Evolutionary conservation across 2,113 vertebrate genomes (phyloP).

Genomic region (Notarius lentiginosus): DNA sequence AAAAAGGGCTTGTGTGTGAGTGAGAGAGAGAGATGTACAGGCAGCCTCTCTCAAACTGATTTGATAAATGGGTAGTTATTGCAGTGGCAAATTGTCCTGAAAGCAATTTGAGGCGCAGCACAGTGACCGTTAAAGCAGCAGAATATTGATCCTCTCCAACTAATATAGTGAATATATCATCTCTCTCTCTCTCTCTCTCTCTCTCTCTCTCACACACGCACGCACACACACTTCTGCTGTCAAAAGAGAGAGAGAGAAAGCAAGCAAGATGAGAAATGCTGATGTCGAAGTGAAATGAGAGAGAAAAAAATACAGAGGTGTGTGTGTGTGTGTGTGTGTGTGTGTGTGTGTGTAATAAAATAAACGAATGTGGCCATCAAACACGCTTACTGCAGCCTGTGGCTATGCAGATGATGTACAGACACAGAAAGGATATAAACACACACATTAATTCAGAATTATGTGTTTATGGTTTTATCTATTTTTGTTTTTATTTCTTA

Average conservation of each 20-base stretch:
- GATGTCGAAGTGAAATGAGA: not conserved
- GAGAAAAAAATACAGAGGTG: not conserved
- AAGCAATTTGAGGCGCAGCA: constrained; percentile 86
- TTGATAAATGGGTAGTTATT: constrained; percentile 92
- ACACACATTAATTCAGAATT: not conserved
- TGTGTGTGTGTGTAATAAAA: not conserved
- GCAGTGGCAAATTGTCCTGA: constrained; percentile 88
- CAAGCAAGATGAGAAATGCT: constrained; percentile 10
- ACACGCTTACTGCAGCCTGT: constrained; percentile 4
- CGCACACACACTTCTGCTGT: constrained; percentile 36
- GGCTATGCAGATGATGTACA: constrained; percentile 24
- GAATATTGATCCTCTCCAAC: constrained; percentile 92
- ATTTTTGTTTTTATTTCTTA: not conserved
- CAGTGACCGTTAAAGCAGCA: constrained; percentile 81
- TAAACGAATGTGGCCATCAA: constrained; percentile 7
- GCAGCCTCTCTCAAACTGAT: constrained; percentile 75
- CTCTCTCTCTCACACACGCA: constrained; percentile 29
- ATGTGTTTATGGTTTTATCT: not conserved
- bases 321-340: not conserved
- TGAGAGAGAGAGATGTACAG: constrained; percentile 16
- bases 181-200: constrained; percentile 18
- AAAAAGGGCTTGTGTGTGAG: not conserved
- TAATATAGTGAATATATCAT: constrained; percentile 96
- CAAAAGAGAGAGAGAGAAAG: constrained; percentile 38
- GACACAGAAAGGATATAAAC: not conserved